Evolutionary conservation across 2,888 invertebrate species (phyloP).

Genomic region (Drosophila barbarae): DNA sequence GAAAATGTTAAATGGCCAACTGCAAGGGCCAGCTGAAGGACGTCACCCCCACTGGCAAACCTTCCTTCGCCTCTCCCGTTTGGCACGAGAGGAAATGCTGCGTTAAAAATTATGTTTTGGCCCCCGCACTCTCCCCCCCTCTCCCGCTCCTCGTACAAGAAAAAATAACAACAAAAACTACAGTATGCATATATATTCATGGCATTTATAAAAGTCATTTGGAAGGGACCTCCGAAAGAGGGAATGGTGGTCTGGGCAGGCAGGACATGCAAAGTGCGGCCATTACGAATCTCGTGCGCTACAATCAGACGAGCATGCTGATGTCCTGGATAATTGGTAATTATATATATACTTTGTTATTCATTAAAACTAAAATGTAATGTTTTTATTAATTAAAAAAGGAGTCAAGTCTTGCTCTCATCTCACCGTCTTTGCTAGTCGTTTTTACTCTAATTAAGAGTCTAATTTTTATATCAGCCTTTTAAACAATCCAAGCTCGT

Average conservation of each 20-base stretch:
- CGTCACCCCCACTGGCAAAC: not conserved
- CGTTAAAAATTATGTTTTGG: conserved; percentile 68
- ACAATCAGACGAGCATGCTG: conserved; percentile 18
- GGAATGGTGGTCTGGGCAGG: not conserved
- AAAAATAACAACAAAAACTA: conserved; percentile 29
- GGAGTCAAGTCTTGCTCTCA: no score
- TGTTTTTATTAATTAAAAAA: not conserved
- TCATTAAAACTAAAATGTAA: not conserved
- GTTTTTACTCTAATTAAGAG: not conserved
- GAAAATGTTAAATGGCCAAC: conserved; percentile 37
- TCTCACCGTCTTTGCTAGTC: not conserved
- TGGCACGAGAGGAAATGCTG: conserved; percentile 55
- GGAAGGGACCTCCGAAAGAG: conserved; percentile 32
- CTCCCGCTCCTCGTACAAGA: not conserved
- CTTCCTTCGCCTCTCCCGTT: not conserved
- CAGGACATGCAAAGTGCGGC: conserved; percentile 55
- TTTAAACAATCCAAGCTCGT: not conserved
- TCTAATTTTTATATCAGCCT: not conserved
- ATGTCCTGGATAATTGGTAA: not conserved
- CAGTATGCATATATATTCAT: conserved; percentile 55
- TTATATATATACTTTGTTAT: not conserved
- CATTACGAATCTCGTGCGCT: conserved; percentile 53
- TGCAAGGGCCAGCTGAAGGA: conserved; percentile 29
- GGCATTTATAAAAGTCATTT: conserved; percentile 72
- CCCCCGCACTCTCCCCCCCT: not conserved